Evolutionary conservation across 2,888 invertebrate genomes (phyloP), one percentile per base, ranked within the genome.

Genomic region (Luffia ferchaultella): DNA sequence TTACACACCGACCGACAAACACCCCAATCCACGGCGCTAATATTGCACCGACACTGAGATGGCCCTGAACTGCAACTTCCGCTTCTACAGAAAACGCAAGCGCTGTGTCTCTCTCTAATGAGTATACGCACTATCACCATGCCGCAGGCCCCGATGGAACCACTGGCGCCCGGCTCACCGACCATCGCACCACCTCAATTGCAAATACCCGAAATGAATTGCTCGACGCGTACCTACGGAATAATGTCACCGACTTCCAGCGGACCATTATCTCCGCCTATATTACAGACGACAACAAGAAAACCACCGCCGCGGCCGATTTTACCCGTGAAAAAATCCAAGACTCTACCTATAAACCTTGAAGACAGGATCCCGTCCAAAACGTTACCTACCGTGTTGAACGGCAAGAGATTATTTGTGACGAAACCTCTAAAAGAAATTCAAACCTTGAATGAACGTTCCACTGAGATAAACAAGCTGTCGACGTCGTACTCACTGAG

Each of bases 21-120:
- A 30, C 30, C 5, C 63, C 62, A 62, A 66, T 67, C 68, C 68
- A 73, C 68, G 70, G 74, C 75, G 65, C 62, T 73, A 71, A 72
- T 71, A 78, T 73, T 70, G 71, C 73, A 69, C 47, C 65, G 70
- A 60, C 62, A 63, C 69, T 75, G 78, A 80, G 74, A 83, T 83
- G 82, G 80, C 82, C 74, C 69, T 73, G 72, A 76, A 73, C 76
- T 76, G 70, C 75, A 73, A 70, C 72, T 78, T 79, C 78, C 80
- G 78, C 65, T 61, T 57, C 50, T 71, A 64, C 65, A 76, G 76
- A 71, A 80, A 77, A 73, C 73, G 73, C 62, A 70, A 70, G 63
- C 70, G 71, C 63, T 56, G 60, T n/a, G n/a, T n/a, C 60, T 62
- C 63, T 3, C 30, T 30, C 56, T 71, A 67, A 62, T 40, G 16